Evolutionary conservation across 2,888 invertebrate genomes (phyloP).

Genomic region (Ashinkailepas kermadecensis): DNA sequence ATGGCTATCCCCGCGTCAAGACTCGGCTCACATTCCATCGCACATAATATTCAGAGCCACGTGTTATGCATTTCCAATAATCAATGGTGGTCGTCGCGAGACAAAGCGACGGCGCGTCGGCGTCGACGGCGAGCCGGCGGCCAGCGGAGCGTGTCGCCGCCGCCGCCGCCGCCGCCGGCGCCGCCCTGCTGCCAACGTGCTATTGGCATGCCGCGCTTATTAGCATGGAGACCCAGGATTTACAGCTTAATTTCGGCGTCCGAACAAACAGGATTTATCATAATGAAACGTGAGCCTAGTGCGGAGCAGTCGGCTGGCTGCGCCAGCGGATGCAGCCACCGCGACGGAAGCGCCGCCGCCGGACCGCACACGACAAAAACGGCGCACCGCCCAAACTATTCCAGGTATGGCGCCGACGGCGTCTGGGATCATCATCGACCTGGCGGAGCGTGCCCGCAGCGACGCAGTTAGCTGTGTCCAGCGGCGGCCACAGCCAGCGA

Average conservation of each 20-base stretch:
- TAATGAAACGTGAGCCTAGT: neutral
- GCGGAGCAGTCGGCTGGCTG: neutral
- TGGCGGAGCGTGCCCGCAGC: neutral
- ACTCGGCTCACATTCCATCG: neutral
- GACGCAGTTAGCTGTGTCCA: neutral
- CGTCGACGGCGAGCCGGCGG: neutral
- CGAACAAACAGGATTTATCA: slow-evolving; percentile 8
- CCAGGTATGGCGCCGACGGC: neutral
- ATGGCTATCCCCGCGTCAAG: too few relatives aligned
- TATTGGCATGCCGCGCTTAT: slow-evolving; percentile 3
- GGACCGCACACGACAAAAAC: neutral
- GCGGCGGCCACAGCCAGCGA: neutral
- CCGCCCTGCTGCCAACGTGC: neutral
- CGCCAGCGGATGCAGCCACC: neutral
- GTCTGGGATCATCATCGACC: neutral
- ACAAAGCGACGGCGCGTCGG: neutral
- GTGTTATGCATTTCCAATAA: slow-evolving; percentile 4
- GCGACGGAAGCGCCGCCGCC: neutral
- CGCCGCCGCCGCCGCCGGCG: neutral
- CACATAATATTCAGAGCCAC: neutral
- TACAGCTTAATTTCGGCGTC: slow-evolving; percentile 2
- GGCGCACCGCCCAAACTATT: neutral
- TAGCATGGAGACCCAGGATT: neutral
- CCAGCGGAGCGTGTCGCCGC: neutral
- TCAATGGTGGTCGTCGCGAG: neutral